These are phyloP conservation scores for Ellobium chinense DNA, from an alignment of 2,888 invertebrate genomes.

Conservation along the genomic window DNA sequence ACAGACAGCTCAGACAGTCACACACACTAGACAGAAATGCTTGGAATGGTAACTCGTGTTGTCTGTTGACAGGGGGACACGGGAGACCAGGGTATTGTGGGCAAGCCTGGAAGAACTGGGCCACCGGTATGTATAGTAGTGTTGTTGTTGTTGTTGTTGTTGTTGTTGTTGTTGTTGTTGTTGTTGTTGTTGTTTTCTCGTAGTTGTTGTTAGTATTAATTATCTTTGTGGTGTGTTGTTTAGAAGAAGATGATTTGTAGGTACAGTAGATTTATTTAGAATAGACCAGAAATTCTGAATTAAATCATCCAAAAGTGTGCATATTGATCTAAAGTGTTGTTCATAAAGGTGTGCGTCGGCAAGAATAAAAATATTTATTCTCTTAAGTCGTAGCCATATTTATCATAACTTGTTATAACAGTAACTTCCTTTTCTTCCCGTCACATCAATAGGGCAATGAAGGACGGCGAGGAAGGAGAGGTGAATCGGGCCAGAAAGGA, in stretches of 20 bases:
- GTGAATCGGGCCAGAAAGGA: constrained; percentile 24
- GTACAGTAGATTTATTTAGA: too few relatives aligned
- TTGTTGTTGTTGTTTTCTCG: neutral
- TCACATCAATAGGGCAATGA: neutral
- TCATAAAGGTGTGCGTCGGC: too few relatives aligned
- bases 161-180: neutral
- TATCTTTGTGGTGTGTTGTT: neutral
- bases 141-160: too few relatives aligned
- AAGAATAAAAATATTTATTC: neutral
- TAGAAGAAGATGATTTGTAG: neutral
- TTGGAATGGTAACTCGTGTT: too few relatives aligned
- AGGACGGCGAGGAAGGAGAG: constrained; percentile 7
- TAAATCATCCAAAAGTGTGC: too few relatives aligned
- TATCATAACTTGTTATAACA: neutral
- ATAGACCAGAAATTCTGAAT: too few relatives aligned
- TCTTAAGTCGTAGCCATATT: neutral
- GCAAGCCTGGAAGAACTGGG: constrained; percentile 20
- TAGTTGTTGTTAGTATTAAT: neutral
- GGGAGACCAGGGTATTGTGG: constrained; percentile 14
- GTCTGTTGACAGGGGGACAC: constrained; percentile 25
- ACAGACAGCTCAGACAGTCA: too few relatives aligned
- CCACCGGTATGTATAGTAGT: constrained; percentile 15
- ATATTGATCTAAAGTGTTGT: too few relatives aligned
- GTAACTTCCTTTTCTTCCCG: neutral
- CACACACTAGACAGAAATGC: too few relatives aligned